Evolutionary conservation across 1,140 invertebrate species (phyloP), one percentile per base, ranked within the genome.

Genomic region (Agraylea sexmaculata): DNA sequence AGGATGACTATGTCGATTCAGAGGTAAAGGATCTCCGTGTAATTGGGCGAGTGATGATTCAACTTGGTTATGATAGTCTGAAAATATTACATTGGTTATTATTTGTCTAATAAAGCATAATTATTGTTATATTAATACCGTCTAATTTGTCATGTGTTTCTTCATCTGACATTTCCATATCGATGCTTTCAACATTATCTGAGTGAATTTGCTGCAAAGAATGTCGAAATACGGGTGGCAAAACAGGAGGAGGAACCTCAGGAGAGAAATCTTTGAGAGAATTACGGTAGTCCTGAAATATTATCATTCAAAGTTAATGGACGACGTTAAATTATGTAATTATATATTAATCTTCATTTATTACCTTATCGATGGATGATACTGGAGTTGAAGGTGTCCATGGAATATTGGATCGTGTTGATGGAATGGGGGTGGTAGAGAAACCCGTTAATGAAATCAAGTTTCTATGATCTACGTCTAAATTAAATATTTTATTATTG

Each of bases 401-500:
- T 4, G 43, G 43, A 20, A 34, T 38, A 20, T 43, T 45, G 1
- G 43, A 37, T 8, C 40, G 46, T 15, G 35, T 23, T 4, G 30
- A 30, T 31, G 39, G 39, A 12, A 38, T 39, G 3, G 44, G 40
- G 10, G 42, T 45, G 11, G 54, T 39, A 20, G 77, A 76, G 49
- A 78, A 81, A 20, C 81, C 80, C 8, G 82, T 87, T 3, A 87
- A 56, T 47, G 80, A 80, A 50, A 87, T 87, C n/a, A 87, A 56
- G 63, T 87, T 87, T 45, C 83, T 69, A 53, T 87, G 83, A 60
- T 86, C 83, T 13, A 87, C 78, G 57, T 86, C 82, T 62, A 53
- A 4, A 36, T 28, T 10, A 3, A 23, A 32, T 12, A 29, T n/a
- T 32, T 17, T 16, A 46, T 37, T 40, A 15, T 21, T 22, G 6